phyloP scores from a whole-genome alignment of 2,113 vertebrate genomes.

The Sisor rabdophorus region DNA sequence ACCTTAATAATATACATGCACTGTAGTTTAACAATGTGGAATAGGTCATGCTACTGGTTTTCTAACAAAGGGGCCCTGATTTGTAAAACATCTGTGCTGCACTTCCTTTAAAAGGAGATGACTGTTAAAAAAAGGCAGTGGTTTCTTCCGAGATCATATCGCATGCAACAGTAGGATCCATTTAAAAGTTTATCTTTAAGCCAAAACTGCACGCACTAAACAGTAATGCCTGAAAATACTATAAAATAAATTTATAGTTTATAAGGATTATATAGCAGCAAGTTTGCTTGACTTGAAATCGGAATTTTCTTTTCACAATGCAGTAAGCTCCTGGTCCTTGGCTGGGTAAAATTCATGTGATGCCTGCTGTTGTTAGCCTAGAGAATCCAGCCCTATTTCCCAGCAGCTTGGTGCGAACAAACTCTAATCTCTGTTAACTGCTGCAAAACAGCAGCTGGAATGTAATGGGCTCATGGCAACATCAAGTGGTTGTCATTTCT shows the following conservation, averaged over 20 bases:
- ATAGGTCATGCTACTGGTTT: slow-evolving; percentile 5
- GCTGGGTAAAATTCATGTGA: slow-evolving; percentile 4
- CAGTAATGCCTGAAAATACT: not conserved
- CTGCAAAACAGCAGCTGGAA: slow-evolving; percentile 50
- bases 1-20: slow-evolving; percentile 20
- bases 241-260: no score
- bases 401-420: slow-evolving; percentile 52
- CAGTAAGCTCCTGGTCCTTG: slow-evolving; percentile 5
- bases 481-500: slow-evolving; percentile 21
- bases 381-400: slow-evolving; percentile 39
- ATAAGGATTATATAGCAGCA: not conserved
- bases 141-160: not conserved
- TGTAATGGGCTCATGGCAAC: slow-evolving; percentile 31
- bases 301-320: not conserved
- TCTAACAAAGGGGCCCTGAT: slow-evolving; percentile 19
- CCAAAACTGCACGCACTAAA: not conserved
- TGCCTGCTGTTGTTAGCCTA: slow-evolving; percentile 29
- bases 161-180: not conserved
- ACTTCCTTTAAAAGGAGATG: slow-evolving; percentile 1
- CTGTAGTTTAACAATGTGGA: slow-evolving; percentile 36
- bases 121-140: not conserved
- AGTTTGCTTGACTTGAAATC: not conserved
- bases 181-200: not conserved
- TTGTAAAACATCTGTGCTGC: slow-evolving; percentile 2
- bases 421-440: slow-evolving; percentile 44